Conservation (phyloP, 2,797 vertebrate species). For the Pseudomugil gertrudae region DNA sequence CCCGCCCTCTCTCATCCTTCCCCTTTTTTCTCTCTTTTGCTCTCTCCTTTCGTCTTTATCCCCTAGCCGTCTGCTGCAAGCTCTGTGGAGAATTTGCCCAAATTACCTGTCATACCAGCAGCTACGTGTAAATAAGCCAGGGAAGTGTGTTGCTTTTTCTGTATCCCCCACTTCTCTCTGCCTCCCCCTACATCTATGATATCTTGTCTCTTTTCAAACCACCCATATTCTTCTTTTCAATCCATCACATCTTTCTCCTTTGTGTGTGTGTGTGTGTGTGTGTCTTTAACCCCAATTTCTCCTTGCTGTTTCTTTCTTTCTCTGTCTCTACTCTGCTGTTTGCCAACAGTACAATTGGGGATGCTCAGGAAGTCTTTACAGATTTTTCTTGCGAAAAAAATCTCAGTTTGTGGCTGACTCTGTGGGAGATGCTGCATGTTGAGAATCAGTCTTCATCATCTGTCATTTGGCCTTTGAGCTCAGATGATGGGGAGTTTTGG, state of each 20-base stretch:
- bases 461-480: conserved; percentile 71
- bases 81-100: conserved; percentile 85
- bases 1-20: conserved; percentile 14
- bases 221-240: conserved; percentile 51
- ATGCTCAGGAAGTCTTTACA: conserved; percentile 54
- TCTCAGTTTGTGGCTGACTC: conserved; percentile 60
- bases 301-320: conserved; percentile 44
- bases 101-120: conserved; percentile 87
- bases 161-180: conserved; percentile 1
- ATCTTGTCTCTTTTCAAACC: conserved; percentile 49
- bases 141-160: conserved; percentile 75
- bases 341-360: conserved; percentile 36
- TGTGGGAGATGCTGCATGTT: conserved; percentile 46
- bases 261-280: conserved; percentile 3
- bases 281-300: conserved; percentile 59
- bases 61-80: conserved; percentile 76
- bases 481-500: conserved; percentile 7
- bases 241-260: conserved; percentile 63
- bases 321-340: conserved; percentile 33
- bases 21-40: conserved; percentile 59
- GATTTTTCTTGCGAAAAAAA: conserved; percentile 53
- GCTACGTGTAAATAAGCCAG: conserved; percentile 85
- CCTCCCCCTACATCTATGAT: conserved; percentile 17
- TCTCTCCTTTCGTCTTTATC: conserved; percentile 77
- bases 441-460: conserved; percentile 68